These are phyloP conservation scores for Saimiri boliviensis DNA, from an alignment of 2,113 vertebrate genomes.

Conservation along the genomic window DNA sequence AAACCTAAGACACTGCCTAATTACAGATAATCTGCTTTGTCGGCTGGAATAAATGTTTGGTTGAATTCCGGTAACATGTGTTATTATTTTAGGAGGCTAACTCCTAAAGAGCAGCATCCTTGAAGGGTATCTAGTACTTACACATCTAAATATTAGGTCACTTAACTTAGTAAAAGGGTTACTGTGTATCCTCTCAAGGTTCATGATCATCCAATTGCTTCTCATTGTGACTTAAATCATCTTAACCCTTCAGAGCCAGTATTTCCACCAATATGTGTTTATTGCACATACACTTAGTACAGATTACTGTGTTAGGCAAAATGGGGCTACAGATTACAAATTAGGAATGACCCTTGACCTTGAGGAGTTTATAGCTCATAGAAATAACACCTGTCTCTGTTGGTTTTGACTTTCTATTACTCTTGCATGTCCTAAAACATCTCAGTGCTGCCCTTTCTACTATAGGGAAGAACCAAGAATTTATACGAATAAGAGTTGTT, in stretches of 20 bases:
- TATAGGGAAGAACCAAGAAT: constrained; percentile 22
- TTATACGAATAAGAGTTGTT: constrained; percentile 30
- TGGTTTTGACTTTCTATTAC: background rate
- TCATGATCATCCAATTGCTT: background rate
- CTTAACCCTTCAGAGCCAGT: background rate
- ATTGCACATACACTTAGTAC: background rate
- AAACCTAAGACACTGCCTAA: background rate
- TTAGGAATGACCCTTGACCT: constrained; percentile 20
- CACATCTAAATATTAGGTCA: background rate
- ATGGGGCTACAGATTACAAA: background rate
- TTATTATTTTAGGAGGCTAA: background rate
- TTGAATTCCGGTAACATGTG: background rate
- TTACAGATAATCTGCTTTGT: background rate
- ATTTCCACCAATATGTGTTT: background rate
- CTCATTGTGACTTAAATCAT: background rate
- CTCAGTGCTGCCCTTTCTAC: background rate
- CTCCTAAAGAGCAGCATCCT: background rate
- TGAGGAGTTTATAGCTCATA: background rate
- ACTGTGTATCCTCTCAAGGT: constrained; percentile 7
- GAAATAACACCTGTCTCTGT: background rate
- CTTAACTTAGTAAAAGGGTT: background rate
- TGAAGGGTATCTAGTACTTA: background rate
- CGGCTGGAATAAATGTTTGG: background rate
- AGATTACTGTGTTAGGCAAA: background rate
- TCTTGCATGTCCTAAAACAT: background rate